phyloP scores from a whole-genome alignment of 2,113 vertebrate species.

The Saimiri boliviensis region DNA sequence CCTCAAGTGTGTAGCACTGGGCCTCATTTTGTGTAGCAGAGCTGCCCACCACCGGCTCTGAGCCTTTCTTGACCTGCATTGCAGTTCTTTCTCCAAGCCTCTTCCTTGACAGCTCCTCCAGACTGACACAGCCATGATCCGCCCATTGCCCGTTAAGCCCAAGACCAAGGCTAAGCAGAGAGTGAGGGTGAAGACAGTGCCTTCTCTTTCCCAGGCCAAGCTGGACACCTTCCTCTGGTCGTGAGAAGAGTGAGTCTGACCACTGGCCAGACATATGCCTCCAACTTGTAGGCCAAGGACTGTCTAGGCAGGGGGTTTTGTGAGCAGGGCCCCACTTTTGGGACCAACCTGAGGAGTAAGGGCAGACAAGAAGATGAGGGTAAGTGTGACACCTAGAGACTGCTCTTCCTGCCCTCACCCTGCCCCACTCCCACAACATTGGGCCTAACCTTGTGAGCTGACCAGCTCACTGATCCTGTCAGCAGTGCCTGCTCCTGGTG shows the following conservation, averaged over 20 bases:
- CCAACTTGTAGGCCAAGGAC: neutral
- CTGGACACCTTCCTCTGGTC: slow-evolving; percentile 82
- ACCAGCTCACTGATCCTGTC: neutral
- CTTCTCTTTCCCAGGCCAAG: slow-evolving; percentile 68
- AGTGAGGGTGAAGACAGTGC: neutral
- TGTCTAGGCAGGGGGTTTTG: neutral
- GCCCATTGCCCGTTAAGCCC: slow-evolving; percentile 70
- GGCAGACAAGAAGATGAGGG: neutral
- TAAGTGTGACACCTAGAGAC: neutral
- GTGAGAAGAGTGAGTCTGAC: neutral
- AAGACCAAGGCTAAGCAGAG: slow-evolving; percentile 76
- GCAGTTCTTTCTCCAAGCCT: neutral
- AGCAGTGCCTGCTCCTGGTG: neutral
- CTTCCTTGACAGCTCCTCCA: slow-evolving; percentile 81
- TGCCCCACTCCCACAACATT: neutral
- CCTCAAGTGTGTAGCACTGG: neutral
- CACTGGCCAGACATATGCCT: neutral
- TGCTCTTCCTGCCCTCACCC: neutral
- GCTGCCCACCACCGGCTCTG: neutral
- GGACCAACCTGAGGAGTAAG: neutral
- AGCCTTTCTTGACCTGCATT: neutral
- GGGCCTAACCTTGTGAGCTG: neutral
- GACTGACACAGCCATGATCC: slow-evolving; percentile 78
- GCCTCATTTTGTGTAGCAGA: neutral
- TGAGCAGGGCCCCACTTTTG: neutral